Evolutionary conservation across 92 coral and sea anemone species (phyloP), one percentile per base, ranked within the genome.

Genomic region (Epizoanthus illoricatus): DNA sequence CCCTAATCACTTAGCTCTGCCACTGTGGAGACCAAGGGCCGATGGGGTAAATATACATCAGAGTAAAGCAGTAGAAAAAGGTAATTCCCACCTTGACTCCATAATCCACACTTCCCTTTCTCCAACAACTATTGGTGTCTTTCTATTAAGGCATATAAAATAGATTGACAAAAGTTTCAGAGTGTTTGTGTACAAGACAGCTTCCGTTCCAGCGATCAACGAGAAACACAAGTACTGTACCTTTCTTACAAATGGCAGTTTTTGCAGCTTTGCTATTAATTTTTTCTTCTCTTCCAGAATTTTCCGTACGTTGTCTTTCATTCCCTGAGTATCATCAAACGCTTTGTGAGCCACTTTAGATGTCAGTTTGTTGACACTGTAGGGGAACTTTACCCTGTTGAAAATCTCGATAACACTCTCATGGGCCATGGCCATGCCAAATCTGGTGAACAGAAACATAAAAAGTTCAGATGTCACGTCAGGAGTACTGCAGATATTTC

Each of bases 361-460:
- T 49, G 88, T 71, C 15, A 71, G 80, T 19, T 71, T 85, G 67
- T 73, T 79, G 79, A 85, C 54, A 69, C 65, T 85, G 61, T 85
- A 85, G 15, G 85, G 85, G 45, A 70, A 79, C 70, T 85, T 85
- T n/a, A 85, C 88, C 62, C 72, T 85, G 80, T 85, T 80, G 80
- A 79, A 85, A 40, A 58, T 52, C 47, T 42, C 76, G 47, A 85
- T 76, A 54, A 85, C 76, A 4, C 55, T 83, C 58, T 85, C 84
- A 66, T 85, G 87, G 8, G 83, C 87, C 59, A 85, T 21, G 5
- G 87, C 87, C 87, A 85, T 85, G 16, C 87, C 87, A 85, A 85
- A 54, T 58, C 87, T 85, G 73, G 1, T 62, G 21, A 66, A 68
- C 69, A 21, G 62, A 28, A 28, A 28, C 33, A 28, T 28, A 28